A percentile compares a stretch with the other conserved stretches of the same genome.
Evolutionary conservation across 2,888 invertebrate species (phyloP).

Genomic region (Sisyra terminalis): DNA sequence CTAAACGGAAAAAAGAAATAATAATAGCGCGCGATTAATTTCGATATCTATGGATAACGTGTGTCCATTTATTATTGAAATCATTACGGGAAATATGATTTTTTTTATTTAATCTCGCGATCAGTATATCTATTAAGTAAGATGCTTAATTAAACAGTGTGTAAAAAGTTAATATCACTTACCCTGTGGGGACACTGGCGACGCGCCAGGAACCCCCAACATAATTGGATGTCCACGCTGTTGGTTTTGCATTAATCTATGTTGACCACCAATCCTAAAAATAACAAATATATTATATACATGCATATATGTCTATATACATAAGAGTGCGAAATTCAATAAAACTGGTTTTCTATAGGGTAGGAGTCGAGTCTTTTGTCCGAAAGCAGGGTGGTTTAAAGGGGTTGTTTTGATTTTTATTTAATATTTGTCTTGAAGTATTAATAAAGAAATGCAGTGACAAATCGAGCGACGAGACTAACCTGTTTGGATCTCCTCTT

Average conservation of each 20-base stretch:
- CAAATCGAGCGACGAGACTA: conserved; percentile 10
- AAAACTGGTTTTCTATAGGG: too few relatives aligned
- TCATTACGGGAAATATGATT: too few relatives aligned
- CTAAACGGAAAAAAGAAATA: too few relatives aligned
- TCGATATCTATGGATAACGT: too few relatives aligned
- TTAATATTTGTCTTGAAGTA: not conserved
- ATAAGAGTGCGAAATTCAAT: too few relatives aligned
- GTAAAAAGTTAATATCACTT: not conserved
- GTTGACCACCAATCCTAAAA: conserved; percentile 6
- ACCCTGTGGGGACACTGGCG: conserved; percentile 6
- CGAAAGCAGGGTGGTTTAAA: too few relatives aligned
- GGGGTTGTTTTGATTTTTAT: not conserved
- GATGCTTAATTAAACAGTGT: too few relatives aligned
- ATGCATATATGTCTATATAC: not conserved
- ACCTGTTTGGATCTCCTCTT: conserved; percentile 35
- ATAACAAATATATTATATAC: not conserved
- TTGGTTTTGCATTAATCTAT: conserved; percentile 2
- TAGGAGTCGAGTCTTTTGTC: too few relatives aligned
- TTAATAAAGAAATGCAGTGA: not conserved
- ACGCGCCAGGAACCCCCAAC: conserved; percentile 7
- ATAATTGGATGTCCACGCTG: conserved; percentile 8
- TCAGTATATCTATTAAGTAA: too few relatives aligned
- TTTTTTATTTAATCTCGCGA: too few relatives aligned
- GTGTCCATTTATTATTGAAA: too few relatives aligned
- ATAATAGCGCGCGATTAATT: too few relatives aligned